Evolutionary conservation across 2,797 vertebrate genomes (phyloP).

Genomic region (Huso huso): DNA sequence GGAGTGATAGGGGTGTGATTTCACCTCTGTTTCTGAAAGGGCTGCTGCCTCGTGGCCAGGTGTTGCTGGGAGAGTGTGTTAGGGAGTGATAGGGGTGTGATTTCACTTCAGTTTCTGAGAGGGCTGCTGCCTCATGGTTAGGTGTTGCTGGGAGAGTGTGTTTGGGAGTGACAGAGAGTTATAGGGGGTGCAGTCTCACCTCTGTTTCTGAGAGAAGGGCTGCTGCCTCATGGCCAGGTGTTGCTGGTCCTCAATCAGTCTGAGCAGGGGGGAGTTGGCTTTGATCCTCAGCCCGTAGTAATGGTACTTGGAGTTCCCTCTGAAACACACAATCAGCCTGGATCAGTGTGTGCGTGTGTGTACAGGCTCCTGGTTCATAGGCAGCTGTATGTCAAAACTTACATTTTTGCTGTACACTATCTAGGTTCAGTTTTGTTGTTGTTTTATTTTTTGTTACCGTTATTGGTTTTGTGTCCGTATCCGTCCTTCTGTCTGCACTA

Average conservation of each 20-base stretch:
- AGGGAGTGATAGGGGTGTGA: no score
- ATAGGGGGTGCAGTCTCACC: constrained; percentile 42
- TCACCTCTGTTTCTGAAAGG: rapidly evolving
- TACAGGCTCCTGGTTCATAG: no score
- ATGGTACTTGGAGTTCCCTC: constrained; percentile 92
- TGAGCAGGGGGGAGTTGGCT: constrained; percentile 73
- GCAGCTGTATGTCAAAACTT: no score
- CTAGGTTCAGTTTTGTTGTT: no score
- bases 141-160: not conserved
- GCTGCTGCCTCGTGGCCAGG: no score
- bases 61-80: no score
- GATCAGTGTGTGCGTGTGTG: constrained; percentile 1
- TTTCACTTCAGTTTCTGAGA: not conserved
- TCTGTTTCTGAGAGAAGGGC: constrained; percentile 83
- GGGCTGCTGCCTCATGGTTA: not conserved
- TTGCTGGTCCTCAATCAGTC: constrained; percentile 86
- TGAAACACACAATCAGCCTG: constrained; percentile 36
- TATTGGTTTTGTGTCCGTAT: no score
- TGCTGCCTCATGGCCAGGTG: constrained; percentile 89
- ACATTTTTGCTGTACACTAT: no score
- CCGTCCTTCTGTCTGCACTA: no score
- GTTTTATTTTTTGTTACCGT: no score
- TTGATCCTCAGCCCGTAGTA: constrained; percentile 90
- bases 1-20: not conserved
- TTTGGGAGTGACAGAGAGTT: not conserved